Evolutionary conservation across 1,140 invertebrate genomes (phyloP).

Genomic region (Drosophila sp.): DNA sequence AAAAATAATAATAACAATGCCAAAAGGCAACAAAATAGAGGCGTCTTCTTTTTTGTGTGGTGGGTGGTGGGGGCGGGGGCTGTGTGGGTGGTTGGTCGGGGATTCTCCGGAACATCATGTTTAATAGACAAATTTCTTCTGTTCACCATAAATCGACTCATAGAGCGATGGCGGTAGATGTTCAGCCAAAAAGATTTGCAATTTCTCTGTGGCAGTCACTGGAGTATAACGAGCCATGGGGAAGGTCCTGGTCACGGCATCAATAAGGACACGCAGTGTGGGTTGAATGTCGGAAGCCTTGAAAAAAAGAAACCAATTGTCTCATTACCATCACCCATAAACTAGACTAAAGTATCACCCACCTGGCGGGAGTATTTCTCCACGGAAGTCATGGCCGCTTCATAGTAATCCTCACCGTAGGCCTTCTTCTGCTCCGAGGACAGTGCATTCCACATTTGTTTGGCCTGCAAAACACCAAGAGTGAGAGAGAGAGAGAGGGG

Average conservation of each 20-base stretch:
- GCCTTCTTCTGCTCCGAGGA: conserved; percentile 89
- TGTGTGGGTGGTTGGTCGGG: background rate
- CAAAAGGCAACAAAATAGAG: conserved; percentile 17
- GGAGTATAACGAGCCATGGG: conserved; percentile 91
- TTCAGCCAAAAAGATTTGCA: conserved; percentile 90
- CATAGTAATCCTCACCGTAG: conserved; percentile 92
- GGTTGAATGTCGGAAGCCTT: conserved; percentile 89
- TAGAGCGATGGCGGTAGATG: conserved; percentile 91
- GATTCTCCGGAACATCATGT: background rate
- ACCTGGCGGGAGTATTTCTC: conserved; percentile 89
- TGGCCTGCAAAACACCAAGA: conserved; percentile 84
- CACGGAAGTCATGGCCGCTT: conserved; percentile 89
- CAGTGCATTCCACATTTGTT: conserved; percentile 90
- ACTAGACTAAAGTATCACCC: background rate
- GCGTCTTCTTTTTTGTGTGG: background rate
- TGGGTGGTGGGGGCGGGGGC: background rate
- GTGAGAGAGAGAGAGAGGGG: background rate
- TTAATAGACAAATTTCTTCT: conserved; percentile 75
- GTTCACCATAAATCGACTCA: conserved; percentile 85
- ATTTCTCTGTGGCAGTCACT: conserved; percentile 88
- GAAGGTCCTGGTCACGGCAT: conserved; percentile 91
- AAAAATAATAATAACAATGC: conserved; percentile 56
- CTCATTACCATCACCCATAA: conserved; percentile 33
- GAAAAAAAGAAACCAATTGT: conserved; percentile 5
- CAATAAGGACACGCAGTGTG: conserved; percentile 88